phyloP scores from a whole-genome alignment of 2,113 vertebrate species.

The Engystomops pustulosus region DNA sequence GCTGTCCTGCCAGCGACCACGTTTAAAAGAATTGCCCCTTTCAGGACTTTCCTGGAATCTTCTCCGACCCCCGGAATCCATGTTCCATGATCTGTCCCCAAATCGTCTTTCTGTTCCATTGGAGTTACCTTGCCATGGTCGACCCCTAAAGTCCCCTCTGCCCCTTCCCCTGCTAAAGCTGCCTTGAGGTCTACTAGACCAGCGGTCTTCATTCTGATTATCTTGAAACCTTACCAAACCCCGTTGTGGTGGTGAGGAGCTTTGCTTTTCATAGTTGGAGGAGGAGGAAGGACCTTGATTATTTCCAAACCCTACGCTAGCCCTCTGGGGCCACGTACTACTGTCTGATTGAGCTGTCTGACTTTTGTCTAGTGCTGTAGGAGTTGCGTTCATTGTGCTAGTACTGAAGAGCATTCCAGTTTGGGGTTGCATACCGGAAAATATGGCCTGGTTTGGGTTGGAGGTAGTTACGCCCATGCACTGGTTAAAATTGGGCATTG shows the following conservation, averaged over 20 bases:
- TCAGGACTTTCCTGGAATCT: conserved; percentile 5
- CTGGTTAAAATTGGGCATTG: conserved; percentile 13
- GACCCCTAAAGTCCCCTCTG: neutral
- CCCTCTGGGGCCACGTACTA: neutral
- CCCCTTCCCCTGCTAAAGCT: conserved; percentile 43
- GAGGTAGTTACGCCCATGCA: neutral
- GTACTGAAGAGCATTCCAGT: neutral
- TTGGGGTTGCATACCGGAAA: neutral
- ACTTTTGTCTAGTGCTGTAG: neutral
- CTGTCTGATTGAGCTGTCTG: neutral
- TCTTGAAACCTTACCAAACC: conserved; percentile 36
- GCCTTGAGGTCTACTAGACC: neutral
- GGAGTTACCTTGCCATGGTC: conserved; percentile 37
- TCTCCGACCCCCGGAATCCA: neutral
- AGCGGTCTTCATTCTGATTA: conserved; percentile 35
- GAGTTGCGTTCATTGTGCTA: neutral
- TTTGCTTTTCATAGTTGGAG: neutral
- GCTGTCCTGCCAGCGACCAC: conserved; percentile 18
- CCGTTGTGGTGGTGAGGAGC: neutral
- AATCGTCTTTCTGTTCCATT: conserved; percentile 1
- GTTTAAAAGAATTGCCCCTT: conserved; percentile 9
- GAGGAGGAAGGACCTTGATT: neutral
- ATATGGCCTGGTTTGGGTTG: neutral
- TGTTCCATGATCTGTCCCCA: conserved; percentile 21
- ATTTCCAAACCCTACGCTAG: neutral